A percentile compares a stretch with the other conserved stretches of the same genome.
These are phyloP conservation scores for Graphium colonna DNA, from an alignment of 2,888 invertebrate genomes.

Conservation along the genomic window DNA sequence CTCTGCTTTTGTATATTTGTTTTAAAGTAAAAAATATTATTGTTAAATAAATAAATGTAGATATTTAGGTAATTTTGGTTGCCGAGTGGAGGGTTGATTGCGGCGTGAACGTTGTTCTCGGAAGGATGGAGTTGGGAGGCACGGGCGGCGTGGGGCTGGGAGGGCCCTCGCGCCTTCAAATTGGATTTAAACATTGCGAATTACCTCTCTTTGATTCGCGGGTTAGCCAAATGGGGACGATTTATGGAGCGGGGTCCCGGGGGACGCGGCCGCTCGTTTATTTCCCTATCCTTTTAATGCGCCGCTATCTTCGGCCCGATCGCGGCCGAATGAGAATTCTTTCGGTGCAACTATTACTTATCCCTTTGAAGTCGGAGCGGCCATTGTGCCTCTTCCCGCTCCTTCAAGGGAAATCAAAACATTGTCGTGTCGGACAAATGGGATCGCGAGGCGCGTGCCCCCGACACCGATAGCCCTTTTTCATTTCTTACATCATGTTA, in stretches of 20 bases:
- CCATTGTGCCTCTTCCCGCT: not conserved
- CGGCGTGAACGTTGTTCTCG: no score
- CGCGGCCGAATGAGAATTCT: conserved; percentile 41
- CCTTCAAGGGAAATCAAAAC: conserved; percentile 1
- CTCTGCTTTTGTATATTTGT: no score
- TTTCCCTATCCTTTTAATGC: conserved; percentile 59
- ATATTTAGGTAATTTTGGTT: no score
- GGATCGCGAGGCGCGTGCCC: not conserved
- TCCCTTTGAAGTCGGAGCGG: conserved; percentile 35
- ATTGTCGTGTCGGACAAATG: conserved; percentile 15
- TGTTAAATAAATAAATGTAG: no score
- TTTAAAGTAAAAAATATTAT: no score
- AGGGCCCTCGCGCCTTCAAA: conserved; percentile 41
- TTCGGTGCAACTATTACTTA: conserved; percentile 34
- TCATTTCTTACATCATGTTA: no score
- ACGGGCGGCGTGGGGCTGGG: conserved; percentile 24
- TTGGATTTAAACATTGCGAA: conserved; percentile 76
- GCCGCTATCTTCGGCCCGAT: conserved; percentile 64
- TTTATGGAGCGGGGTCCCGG: conserved; percentile 57
- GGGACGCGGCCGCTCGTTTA: conserved; percentile 45
- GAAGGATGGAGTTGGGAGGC: not conserved
- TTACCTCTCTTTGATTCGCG: conserved; percentile 75
- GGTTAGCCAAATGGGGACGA: conserved; percentile 73
- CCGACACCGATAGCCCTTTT: not conserved
- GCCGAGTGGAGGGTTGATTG: no score